These are phyloP conservation scores for Microtus ochrogaster DNA, from an alignment of 2,113 vertebrate genomes.

Conservation along the genomic window DNA sequence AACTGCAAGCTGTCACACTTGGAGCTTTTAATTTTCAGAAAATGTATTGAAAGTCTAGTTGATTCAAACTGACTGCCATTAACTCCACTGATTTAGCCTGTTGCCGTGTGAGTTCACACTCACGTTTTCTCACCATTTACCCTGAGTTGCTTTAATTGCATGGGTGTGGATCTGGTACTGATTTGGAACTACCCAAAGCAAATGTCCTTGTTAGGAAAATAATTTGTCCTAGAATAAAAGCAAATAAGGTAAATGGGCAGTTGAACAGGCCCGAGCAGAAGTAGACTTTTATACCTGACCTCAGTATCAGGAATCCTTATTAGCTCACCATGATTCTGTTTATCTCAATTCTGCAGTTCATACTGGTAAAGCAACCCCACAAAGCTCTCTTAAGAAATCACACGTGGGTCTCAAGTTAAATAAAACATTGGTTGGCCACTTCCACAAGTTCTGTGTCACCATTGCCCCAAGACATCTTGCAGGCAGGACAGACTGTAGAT, in stretches of 20 bases:
- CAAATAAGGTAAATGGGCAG: background rate
- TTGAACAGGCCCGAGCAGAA: background rate
- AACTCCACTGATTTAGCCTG: constrained; percentile 27
- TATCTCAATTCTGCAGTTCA: background rate
- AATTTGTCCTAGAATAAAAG: constrained; percentile 4
- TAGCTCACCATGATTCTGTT: background rate
- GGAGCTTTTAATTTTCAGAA: constrained; percentile 25
- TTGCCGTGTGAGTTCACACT: background rate
- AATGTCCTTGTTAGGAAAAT: constrained; percentile 34
- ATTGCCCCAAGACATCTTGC: background rate
- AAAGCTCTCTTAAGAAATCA: background rate
- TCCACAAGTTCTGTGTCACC: background rate
- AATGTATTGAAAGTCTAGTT: constrained; percentile 35
- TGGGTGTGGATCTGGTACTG: background rate
- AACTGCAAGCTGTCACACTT: constrained; percentile 56
- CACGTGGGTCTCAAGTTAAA: background rate
- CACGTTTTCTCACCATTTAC: background rate
- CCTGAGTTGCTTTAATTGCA: background rate
- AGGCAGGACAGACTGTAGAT: background rate
- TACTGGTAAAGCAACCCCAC: background rate
- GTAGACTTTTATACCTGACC: background rate
- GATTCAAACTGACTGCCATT: constrained; percentile 51
- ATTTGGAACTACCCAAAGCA: background rate
- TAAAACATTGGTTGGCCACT: background rate
- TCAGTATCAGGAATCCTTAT: background rate